Conservation (phyloP, 2,797 vertebrate species). For the Clarias platycephalus region DNA sequence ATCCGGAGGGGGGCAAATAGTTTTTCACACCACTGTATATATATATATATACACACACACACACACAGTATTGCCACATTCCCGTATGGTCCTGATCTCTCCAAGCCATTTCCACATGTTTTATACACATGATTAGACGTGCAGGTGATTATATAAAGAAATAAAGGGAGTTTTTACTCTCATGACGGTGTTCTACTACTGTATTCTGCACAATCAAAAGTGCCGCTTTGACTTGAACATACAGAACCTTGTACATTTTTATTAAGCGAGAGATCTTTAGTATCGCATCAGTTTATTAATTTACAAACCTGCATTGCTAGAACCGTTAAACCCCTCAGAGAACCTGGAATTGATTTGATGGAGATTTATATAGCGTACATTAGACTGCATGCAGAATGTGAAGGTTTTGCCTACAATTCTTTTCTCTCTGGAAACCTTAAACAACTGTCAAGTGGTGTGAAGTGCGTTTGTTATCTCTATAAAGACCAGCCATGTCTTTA, state of each 20-base stretch:
- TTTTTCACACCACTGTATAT: too few relatives aligned
- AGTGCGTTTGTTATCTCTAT: slow-evolving; percentile 6
- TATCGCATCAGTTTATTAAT: neutral
- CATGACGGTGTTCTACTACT: too few relatives aligned
- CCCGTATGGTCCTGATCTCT: too few relatives aligned
- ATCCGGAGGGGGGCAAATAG: too few relatives aligned
- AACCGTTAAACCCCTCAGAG: neutral
- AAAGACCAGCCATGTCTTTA: slow-evolving; percentile 19
- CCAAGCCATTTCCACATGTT: too few relatives aligned
- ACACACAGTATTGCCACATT: neutral
- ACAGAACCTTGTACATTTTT: neutral
- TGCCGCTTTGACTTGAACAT: too few relatives aligned
- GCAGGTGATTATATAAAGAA: too few relatives aligned
- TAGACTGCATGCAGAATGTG: neutral
- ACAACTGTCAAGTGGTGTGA: slow-evolving; percentile 1
- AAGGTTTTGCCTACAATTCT: neutral
- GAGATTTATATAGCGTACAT: neutral
- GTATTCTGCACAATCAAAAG: too few relatives aligned
- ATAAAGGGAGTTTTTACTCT: too few relatives aligned
- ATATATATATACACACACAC: too few relatives aligned
- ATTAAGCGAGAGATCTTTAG: neutral
- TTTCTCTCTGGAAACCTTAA: neutral
- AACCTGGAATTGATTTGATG: neutral
- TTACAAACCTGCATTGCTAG: neutral
- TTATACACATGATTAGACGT: too few relatives aligned